Base-by-base conservation (phyloP, 2,113 vertebrate genomes). In the Junco hyemalis region DNA sequence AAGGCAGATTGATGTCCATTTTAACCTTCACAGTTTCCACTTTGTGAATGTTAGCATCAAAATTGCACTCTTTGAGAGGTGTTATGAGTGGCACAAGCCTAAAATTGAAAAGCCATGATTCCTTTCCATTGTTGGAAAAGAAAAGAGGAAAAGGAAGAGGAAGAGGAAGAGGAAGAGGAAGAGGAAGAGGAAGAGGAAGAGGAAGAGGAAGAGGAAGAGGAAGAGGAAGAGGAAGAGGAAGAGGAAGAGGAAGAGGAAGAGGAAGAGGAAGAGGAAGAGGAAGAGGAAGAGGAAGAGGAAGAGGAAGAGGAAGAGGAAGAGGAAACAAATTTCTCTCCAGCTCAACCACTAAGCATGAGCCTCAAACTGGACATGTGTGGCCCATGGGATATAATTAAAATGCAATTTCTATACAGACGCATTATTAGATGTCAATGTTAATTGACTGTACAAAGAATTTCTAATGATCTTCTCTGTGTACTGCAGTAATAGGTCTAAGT, bases 1-100 rank as follows among this genome's bases (percentile, higher is more conserved):
- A 86, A 80, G 44, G 23, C n/a, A 91, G 42, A 83, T 95, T 91
- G 18, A 23, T 88, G 61, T 57, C 56, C 81, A 22, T 92, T 96
- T 86, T 68, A 90, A 26, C 20, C 64, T 90, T 81, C 33, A 65
- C 5, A 31, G 15, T 66, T 91, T 91, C 70, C 65, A 26, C 63
- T 77, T 50, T 64, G 35, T 65, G 47, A 73, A 74, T 80, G 5
- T n/a, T 59, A 87, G 8, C 44, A 63, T 63, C 38, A 36, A 70
- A 83, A 56, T 57, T 81, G 5, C 16, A 65, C 4, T 63, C 33
- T 60, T 85, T 51, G 47, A 68, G 90, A 91, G 35, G 5, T 44
- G 6, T 73, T 73, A 59, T 82, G 36, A 60, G 11, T 63, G 26
- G 22, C 24, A 74, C 54, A 13, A 74, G n/a, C 3, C 13, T 77